Percentiles rank a stretch among this genome's conserved stretches.
phyloP scores from a whole-genome alignment of 2,113 vertebrate genomes.

The Aleadryas rufinucha region DNA sequence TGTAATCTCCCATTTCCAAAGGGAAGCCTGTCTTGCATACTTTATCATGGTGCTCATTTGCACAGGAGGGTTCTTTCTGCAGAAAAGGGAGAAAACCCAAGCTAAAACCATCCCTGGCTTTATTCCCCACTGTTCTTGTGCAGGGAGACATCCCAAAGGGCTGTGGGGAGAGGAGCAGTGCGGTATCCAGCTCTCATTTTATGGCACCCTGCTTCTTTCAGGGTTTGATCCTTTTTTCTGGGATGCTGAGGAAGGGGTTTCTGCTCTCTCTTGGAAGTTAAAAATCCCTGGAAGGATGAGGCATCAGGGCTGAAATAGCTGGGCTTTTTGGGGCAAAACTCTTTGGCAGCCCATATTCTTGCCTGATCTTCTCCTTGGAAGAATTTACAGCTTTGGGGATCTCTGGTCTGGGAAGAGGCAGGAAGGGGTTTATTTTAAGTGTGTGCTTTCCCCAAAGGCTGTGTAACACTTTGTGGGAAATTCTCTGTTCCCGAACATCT shows the following conservation, averaged over 20 bases:
- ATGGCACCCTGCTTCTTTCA: background rate
- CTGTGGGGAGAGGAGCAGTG: background rate
- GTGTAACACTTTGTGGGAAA: background rate
- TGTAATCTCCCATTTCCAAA: slow-evolving; percentile 64
- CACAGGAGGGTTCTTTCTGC: background rate
- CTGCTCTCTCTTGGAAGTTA: background rate
- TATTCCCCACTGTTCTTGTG: background rate
- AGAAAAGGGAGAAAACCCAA: background rate
- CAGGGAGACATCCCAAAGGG: background rate
- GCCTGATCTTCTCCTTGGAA: background rate
- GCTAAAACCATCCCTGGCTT: background rate
- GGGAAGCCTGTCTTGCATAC: slow-evolving; percentile 63
- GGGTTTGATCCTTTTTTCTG: background rate
- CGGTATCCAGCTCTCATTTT: background rate
- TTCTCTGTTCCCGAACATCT: background rate
- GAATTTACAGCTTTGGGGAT: background rate
- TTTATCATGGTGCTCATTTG: slow-evolving; percentile 11
- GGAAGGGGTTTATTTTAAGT: background rate
- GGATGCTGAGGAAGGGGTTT: background rate
- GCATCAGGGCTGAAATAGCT: background rate
- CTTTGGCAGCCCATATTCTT: background rate
- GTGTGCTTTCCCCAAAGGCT: background rate
- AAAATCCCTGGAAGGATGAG: background rate
- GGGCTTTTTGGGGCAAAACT: background rate
- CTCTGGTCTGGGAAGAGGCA: background rate